Evolutionary conservation across 2,888 invertebrate genomes (phyloP), one percentile per base, ranked within the genome.

Genomic region (Pandemis heparana): DNA sequence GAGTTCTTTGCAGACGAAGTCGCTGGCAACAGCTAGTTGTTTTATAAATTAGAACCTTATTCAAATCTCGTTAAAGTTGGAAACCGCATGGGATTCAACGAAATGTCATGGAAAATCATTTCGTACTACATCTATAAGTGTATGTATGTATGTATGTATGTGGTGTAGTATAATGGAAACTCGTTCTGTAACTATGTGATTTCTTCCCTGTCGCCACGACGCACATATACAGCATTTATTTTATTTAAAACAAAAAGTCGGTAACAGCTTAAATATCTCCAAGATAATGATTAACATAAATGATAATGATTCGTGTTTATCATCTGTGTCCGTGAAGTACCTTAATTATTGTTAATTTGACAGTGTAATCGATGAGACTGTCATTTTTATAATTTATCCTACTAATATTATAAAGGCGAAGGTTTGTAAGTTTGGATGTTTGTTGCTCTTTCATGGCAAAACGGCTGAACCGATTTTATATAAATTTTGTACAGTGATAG

Each of bases 151-250:
- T 46, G 46, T 46, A 14, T 46, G 32, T 39, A 1, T 46, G 59
- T 46, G 46, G 41, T 41, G 7, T 8, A 41, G 18, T 18, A n/a
- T 41, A 81, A 80, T 79, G 86, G 77, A 81, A 66, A 79, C 80
- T 79, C 80, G 4, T 32, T 43, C 10, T 0, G 18, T 76, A 38
- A 66, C 76, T 74, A 75, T 77, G 81, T 84, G 81, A 88, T 89
- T 87, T 86, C 82, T 89, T 79, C 79, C 67, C 83, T 88, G 90
- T 90, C 90, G 81, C 82, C 89, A 79, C 78, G 68, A 70, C 14
- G 43, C n/a, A 12, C 41, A 43, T 39, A 60, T 32, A 9, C 63
- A 39, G 46, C n/a, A 68, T 64, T 32, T 74, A 70, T 71, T 69
- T 38, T n/a, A n/a, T n/a, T n/a, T n/a, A n/a, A 69, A 64, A 69